A percentile compares a stretch with the other conserved stretches of the same genome.
Conservation (phyloP, 2,113 vertebrate genomes). For the Cichladusa arquata region DNA sequence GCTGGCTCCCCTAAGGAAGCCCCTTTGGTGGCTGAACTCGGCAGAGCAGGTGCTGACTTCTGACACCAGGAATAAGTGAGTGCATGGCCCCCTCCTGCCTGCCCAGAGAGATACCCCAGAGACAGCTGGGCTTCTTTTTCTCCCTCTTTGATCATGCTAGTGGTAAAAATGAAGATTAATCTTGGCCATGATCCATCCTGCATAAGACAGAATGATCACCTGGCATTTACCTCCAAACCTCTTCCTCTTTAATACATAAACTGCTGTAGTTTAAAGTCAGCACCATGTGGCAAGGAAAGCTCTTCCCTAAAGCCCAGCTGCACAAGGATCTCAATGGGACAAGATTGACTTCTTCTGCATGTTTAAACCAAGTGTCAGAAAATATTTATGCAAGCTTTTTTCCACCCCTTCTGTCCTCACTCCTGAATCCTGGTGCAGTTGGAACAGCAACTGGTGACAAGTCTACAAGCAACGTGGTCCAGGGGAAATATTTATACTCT, state of each 20-base stretch:
- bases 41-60: neutral
- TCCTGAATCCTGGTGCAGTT: neutral
- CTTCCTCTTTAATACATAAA: neutral
- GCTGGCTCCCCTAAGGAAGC: neutral
- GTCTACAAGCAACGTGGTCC: neutral
- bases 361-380: slow-evolving; percentile 14
- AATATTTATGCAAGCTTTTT: slow-evolving; percentile 20
- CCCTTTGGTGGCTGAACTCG: neutral
- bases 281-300: neutral
- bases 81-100: neutral
- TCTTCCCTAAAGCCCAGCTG: neutral
- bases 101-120: neutral
- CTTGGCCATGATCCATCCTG: neutral
- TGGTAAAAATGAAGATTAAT: neutral
- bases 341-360: neutral
- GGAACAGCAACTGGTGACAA: neutral
- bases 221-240: neutral
- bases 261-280: neutral
- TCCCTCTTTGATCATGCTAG: neutral
- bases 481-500: slow-evolving; percentile 28
- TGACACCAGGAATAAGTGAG: neutral
- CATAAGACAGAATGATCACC: neutral
- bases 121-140: neutral
- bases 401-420: neutral
- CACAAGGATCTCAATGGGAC: neutral